phyloP scores from a whole-genome alignment of 2,888 invertebrate genomes.

The Xylocampa areola region DNA sequence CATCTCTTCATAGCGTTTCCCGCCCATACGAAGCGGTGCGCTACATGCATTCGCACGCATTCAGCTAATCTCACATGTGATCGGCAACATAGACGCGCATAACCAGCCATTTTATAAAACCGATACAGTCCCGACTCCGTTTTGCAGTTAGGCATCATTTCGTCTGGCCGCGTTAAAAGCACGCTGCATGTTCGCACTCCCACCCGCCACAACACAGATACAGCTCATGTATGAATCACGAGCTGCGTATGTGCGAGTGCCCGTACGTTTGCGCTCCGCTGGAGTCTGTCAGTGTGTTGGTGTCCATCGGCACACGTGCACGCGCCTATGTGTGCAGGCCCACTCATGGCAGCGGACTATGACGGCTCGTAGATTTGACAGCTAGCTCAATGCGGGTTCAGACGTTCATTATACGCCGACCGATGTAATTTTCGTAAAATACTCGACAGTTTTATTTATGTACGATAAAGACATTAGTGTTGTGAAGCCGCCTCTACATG shows the following conservation, averaged over 20 bases:
- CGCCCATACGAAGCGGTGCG: conserved; percentile 82
- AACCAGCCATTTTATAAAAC: conserved; percentile 86
- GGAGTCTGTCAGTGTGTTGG: conserved; percentile 87
- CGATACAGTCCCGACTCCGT: conserved; percentile 80
- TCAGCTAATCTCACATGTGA: conserved; percentile 87
- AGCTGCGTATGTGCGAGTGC: conserved; percentile 76
- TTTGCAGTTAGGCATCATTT: conserved; percentile 87
- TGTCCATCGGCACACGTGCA: conserved; percentile 81
- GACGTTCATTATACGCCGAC: conserved; percentile 88
- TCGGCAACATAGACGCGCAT: conserved; percentile 84
- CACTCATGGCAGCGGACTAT: conserved; percentile 90
- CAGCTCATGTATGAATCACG: conserved; percentile 84
- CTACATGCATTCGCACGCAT: conserved; percentile 88
- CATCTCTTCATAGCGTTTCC: conserved; percentile 78
- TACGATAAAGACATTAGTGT: conserved; percentile 73
- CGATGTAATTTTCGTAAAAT: conserved; percentile 86
- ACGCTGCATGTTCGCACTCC: conserved; percentile 89
- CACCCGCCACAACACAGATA: conserved; percentile 85
- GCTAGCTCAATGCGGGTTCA: conserved; percentile 90
- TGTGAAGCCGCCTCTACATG: conserved; percentile 63
- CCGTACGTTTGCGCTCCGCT: conserved; percentile 83
- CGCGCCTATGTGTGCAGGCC: conserved; percentile 83
- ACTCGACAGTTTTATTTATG: conserved; percentile 80
- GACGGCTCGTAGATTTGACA: conserved; percentile 91
- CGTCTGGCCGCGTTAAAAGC: conserved; percentile 88